Conservation (phyloP, 2,113 vertebrate genomes). For the Tricholaema leucomelas region DNA sequence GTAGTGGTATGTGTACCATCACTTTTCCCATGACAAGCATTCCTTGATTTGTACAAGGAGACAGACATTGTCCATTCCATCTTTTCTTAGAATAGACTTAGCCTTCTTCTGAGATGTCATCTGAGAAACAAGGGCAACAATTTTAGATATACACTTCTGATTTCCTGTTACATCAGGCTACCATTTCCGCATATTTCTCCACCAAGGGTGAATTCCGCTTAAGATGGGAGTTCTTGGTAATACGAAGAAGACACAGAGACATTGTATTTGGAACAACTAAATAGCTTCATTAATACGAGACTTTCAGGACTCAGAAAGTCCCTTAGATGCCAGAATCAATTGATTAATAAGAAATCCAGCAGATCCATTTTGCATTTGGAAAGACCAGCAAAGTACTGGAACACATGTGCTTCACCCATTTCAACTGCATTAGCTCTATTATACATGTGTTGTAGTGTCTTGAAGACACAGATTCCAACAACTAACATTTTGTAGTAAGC, state of each 20-base stretch:
- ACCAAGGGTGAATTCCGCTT: neutral
- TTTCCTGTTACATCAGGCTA: neutral
- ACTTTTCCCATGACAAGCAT: neutral
- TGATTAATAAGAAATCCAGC: neutral
- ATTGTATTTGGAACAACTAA: neutral
- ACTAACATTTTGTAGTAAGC: neutral
- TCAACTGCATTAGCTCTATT: neutral
- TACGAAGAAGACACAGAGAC: neutral
- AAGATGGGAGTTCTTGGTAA: neutral
- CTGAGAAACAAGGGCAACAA: neutral
- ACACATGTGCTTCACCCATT: neutral
- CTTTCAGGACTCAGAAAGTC: neutral
- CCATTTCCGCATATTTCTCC: neutral
- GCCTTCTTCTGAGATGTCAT: neutral
- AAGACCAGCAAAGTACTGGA: neutral
- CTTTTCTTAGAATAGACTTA: neutral
- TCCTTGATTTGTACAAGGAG: neutral
- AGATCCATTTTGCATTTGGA: neutral
- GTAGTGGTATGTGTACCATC: neutral
- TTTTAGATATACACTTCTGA: neutral
- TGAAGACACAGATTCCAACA: neutral
- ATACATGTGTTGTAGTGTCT: neutral
- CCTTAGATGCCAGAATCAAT: neutral
- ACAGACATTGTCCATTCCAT: neutral
- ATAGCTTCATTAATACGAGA: neutral